Percentiles rank a stretch among this genome's conserved stretches.
phyloP scores from a whole-genome alignment of 1,140 invertebrate species.

The Thaumatotibia leucotreta region DNA sequence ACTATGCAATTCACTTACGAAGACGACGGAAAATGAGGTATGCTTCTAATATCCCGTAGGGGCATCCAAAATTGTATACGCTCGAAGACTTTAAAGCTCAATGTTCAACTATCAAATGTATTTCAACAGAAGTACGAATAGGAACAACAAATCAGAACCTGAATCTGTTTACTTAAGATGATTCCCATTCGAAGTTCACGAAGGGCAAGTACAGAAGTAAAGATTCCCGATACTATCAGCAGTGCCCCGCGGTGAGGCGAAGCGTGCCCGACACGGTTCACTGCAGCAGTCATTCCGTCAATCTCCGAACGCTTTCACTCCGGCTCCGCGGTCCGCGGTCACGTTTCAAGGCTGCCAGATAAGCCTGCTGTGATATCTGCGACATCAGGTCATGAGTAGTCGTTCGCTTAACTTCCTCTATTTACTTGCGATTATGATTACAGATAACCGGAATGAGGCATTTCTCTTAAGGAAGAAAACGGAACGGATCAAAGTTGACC shows the following conservation, averaged over 20 bases:
- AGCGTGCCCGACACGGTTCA: conserved; percentile 59
- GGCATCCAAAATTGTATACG: too few species aligned
- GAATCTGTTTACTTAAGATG: not conserved
- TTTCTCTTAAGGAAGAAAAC: too few species aligned
- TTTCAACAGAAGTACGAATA: too few species aligned
- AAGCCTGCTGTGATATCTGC: conserved; percentile 51
- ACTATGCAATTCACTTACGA: not conserved
- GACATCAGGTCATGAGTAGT: conserved; percentile 52
- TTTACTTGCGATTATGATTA: conserved; percentile 69
- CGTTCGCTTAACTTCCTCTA: conserved; percentile 62
- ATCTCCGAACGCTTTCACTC: conserved; percentile 69
- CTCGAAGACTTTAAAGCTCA: too few species aligned
- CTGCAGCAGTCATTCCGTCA: conserved; percentile 57
- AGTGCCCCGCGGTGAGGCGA: not conserved
- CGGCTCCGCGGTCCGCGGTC: conserved; percentile 55
- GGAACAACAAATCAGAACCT: not conserved
- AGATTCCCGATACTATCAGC: conserved; percentile 14
- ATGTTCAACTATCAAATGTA: too few species aligned
- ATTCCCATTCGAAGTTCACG: not conserved
- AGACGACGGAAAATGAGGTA: conserved; percentile 17
- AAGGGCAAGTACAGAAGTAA: conserved; percentile 13
- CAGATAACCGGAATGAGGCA: not conserved
- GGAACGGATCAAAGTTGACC: too few species aligned
- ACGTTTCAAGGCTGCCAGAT: conserved; percentile 67
- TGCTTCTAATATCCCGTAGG: too few species aligned